phyloP scores from a whole-genome alignment of 2,797 vertebrate genomes.

The Mionectes olivaceus region DNA sequence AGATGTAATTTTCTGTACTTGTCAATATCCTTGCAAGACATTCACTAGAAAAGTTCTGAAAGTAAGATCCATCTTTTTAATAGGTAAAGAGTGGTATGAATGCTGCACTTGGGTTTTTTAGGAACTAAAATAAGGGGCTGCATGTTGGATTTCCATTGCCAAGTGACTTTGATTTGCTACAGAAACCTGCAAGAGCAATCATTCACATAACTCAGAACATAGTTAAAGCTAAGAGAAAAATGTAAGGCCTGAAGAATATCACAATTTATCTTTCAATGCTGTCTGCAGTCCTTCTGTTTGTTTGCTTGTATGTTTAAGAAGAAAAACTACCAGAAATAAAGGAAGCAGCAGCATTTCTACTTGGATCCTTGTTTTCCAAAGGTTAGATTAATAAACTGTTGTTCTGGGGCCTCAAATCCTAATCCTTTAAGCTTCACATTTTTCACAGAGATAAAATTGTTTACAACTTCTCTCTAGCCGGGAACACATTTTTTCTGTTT shows the following conservation, averaged over 20 bases:
- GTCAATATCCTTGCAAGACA: background rate
- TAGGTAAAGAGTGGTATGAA: background rate
- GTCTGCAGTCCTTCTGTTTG: background rate
- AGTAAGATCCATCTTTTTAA: background rate
- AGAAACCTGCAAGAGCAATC: background rate
- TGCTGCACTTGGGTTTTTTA: background rate
- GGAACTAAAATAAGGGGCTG: background rate
- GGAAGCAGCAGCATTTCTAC: background rate
- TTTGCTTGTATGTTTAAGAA: background rate
- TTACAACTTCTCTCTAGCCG: background rate
- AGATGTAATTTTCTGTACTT: background rate
- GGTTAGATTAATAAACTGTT: background rate
- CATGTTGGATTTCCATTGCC: background rate
- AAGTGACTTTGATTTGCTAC: background rate
- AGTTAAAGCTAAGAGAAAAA: background rate
- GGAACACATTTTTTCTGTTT: background rate
- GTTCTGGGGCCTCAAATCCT: background rate
- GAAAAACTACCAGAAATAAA: background rate
- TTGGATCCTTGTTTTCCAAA: background rate
- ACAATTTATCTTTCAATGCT: background rate
- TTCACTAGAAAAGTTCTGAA: background rate
- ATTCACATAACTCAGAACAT: background rate
- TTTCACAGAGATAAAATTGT: background rate
- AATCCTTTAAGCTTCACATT: background rate
- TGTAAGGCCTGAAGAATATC: background rate